phyloP scores from a whole-genome alignment of 1,140 invertebrate genomes.

The Telenomus remus region DNA sequence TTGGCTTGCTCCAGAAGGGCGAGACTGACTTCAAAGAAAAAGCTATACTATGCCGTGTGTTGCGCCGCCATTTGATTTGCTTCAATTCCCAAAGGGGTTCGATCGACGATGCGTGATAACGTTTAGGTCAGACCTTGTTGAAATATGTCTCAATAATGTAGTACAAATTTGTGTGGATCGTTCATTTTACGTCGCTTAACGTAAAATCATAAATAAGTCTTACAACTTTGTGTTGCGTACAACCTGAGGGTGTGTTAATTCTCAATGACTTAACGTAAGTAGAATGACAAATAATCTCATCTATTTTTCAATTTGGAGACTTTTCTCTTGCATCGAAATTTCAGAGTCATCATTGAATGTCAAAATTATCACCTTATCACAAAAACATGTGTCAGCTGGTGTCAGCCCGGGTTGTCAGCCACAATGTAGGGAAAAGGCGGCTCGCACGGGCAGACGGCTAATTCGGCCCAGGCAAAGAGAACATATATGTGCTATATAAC shows the following conservation, averaged over 20 bases:
- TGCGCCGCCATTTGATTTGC: conserved; percentile 57
- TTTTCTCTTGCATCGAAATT: no score
- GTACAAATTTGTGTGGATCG: conserved; percentile 51
- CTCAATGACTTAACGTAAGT: conserved; percentile 15
- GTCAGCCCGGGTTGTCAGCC: no score
- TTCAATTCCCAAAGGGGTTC: conserved; percentile 57
- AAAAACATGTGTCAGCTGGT: no score
- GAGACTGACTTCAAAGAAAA: conserved; percentile 59
- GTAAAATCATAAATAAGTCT: conserved; percentile 40
- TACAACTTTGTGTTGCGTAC: conserved; percentile 14
- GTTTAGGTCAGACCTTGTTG: conserved; percentile 57
- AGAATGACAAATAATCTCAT: background rate
- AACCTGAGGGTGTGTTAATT: conserved; percentile 12
- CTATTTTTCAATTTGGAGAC: no score
- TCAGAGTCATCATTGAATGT: no score
- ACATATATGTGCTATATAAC: no score
- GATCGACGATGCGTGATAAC: conserved; percentile 55
- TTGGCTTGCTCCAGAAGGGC: conserved; percentile 56
- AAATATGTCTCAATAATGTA: conserved; percentile 57
- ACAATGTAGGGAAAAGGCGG: no score
- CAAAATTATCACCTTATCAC: no score
- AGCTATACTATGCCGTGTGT: conserved; percentile 55
- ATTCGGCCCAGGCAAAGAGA: no score
- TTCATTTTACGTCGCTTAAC: conserved; percentile 38
- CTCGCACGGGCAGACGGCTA: no score